Percentiles rank a stretch among this genome's conserved stretches.
These are phyloP conservation scores for Pimephales promelas DNA, from an alignment of 2,113 vertebrate species.

Conservation along the genomic window DNA sequence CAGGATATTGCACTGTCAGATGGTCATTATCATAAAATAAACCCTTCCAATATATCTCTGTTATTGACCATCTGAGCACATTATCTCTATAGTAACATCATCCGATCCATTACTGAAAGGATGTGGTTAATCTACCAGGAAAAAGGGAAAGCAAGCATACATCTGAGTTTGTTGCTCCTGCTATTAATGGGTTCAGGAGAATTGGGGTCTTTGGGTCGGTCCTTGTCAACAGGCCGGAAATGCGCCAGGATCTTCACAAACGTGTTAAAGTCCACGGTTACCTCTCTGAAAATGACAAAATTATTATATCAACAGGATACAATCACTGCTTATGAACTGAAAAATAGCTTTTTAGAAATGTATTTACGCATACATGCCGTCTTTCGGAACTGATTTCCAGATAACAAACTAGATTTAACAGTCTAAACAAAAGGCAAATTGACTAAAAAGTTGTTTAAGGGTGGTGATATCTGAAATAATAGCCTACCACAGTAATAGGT, in stretches of 20 bases:
- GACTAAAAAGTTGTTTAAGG: background rate
- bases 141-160: slow-evolving; percentile 65
- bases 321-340: background rate
- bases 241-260: slow-evolving; percentile 80
- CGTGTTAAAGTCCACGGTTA: slow-evolving; percentile 76
- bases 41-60: background rate
- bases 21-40: background rate
- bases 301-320: background rate
- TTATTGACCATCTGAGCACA: background rate
- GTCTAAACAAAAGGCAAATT: background rate
- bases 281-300: slow-evolving; percentile 64
- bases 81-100: background rate
- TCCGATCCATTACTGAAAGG: background rate
- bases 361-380: background rate
- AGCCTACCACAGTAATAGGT: background rate
- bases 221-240: slow-evolving; percentile 75
- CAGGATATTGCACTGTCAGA: background rate
- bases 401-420: background rate
- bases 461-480: background rate
- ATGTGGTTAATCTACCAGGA: background rate
- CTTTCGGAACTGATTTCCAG: background rate
- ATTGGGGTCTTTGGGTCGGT: slow-evolving; percentile 49
- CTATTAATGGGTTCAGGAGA: slow-evolving; percentile 74
- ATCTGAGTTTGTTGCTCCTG: slow-evolving; percentile 77
- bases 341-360: background rate